Base-by-base conservation (phyloP, 1,140 invertebrate genomes). In the Carposina sasakii region DNA sequence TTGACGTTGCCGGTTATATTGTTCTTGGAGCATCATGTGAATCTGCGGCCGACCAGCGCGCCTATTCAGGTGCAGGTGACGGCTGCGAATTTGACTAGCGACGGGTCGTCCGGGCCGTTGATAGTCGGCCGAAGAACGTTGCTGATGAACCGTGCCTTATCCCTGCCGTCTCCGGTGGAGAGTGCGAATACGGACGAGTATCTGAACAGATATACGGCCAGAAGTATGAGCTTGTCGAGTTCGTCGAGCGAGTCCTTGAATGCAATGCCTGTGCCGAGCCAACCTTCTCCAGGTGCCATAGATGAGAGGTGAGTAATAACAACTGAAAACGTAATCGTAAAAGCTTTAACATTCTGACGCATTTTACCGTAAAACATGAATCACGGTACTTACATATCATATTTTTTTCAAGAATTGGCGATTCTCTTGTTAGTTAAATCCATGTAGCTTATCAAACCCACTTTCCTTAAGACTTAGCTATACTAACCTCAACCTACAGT, bases 11-110 rank as follows among this genome's bases (percentile, higher is more conserved):
- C 81, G 30, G 81, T 84, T 30, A 84, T 84, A 59, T 64, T 81
- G 20, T 84, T 84, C 52, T 58, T 84, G 28, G 81, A 84, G 33
- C 81, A 84, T 58, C 69, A 83, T 52, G 76, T 81, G 28, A 81
- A 84, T 49, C 68, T 81, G 67, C 58, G 77, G 9, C 79, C 79
- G 8, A 84, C 76, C 2, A 81, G 77, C 58, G 73, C 77, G n/a
- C 81, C 81, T 1, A 81, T 84, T 60, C 81, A 84, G 48, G 63
- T 84, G 36, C 81, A 84, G 69, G 76, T 84, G 19, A 81, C 81
- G 15, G 72, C 78, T 15, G 71, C 81, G 2, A 81, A 84, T 68
- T 54, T 84, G 2, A 84, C 71, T 49, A 75, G 63, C 46, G 75
- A 77, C 55, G 71, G 68, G 8, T 60, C 68, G 10, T 81, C 81